Percentiles rank a stretch among this genome's conserved stretches.
phyloP scores from a whole-genome alignment of 2,888 invertebrate genomes.

The Eupelmus urozonus region DNA sequence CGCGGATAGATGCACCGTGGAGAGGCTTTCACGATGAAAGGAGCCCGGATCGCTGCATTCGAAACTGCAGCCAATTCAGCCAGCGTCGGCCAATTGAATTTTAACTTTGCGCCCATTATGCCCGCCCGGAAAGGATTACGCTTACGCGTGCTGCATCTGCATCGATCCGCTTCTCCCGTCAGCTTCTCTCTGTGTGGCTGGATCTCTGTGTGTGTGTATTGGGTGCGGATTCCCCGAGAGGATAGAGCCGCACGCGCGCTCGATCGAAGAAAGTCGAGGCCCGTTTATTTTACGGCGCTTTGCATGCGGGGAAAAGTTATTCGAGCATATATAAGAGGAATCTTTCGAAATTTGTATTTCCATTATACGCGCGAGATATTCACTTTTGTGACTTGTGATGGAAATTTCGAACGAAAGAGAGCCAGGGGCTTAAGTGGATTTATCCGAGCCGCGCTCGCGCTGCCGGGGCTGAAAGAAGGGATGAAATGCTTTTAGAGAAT shows the following conservation, averaged over 20 bases:
- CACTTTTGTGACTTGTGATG: neutral
- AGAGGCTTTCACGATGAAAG: slow-evolving; percentile 28
- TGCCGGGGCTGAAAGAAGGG: neutral
- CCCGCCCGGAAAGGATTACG: slow-evolving; percentile 75
- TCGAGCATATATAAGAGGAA: neutral
- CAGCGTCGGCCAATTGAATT: slow-evolving; percentile 74
- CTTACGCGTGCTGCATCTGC: slow-evolving; percentile 73
- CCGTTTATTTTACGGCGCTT: slow-evolving; percentile 30
- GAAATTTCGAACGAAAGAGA: slow-evolving; percentile 15
- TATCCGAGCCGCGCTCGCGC: slow-evolving; percentile 11
- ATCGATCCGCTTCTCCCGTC: slow-evolving; percentile 63
- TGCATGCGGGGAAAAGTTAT: slow-evolving; percentile 18
- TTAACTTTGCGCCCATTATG: slow-evolving; percentile 74
- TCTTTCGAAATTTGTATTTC: slow-evolving; percentile 15
- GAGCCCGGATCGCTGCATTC: neutral
- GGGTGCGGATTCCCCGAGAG: no score
- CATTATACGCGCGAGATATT: neutral
- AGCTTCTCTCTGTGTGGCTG: neutral
- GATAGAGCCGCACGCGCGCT: no score
- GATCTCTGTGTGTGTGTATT: neutral
- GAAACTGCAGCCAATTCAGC: slow-evolving; percentile 39
- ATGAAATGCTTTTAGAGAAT: neutral
- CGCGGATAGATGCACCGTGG: slow-evolving; percentile 41
- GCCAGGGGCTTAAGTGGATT: slow-evolving; percentile 23
- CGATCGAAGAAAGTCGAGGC: no score